A percentile compares a stretch with the other conserved stretches of the same genome.
Conservation (phyloP, 2,797 vertebrate genomes). For the Dromococcyx pavoninus region DNA sequence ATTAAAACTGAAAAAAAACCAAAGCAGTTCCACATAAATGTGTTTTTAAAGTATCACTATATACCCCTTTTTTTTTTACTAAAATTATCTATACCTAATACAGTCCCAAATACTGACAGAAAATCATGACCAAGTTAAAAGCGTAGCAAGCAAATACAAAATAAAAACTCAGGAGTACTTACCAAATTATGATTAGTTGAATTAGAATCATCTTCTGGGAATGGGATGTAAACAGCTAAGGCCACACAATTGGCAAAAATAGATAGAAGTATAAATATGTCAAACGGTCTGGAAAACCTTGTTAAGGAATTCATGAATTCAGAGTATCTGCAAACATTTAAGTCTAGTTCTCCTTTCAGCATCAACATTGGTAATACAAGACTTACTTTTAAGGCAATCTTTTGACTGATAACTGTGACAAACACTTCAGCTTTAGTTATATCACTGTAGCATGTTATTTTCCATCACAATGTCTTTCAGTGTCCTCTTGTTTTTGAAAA, state of each 20-base stretch:
- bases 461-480: conserved; percentile 17
- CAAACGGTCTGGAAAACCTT: conserved; percentile 91
- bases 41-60: neutral
- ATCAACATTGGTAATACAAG: neutral
- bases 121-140: neutral
- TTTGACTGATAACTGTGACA: neutral
- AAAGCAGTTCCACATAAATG: neutral
- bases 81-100: neutral
- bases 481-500: neutral
- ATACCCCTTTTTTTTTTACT: neutral
- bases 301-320: conserved; percentile 81
- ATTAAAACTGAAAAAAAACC: neutral
- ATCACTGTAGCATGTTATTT: neutral
- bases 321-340: neutral
- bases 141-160: neutral
- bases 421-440: neutral
- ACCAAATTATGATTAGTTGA: conserved; percentile 99
- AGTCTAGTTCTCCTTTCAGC: neutral
- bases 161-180: conserved; percentile 73
- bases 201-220: conserved; percentile 98
- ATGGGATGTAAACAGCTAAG: conserved; percentile 99
- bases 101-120: neutral
- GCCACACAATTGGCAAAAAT: conserved; percentile 99
- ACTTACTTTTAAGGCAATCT: conserved; percentile 41
- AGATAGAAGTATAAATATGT: conserved; percentile 99